Base-by-base conservation (phyloP, 2,113 vertebrate genomes). In the Neomonachus schauinslandi region DNA sequence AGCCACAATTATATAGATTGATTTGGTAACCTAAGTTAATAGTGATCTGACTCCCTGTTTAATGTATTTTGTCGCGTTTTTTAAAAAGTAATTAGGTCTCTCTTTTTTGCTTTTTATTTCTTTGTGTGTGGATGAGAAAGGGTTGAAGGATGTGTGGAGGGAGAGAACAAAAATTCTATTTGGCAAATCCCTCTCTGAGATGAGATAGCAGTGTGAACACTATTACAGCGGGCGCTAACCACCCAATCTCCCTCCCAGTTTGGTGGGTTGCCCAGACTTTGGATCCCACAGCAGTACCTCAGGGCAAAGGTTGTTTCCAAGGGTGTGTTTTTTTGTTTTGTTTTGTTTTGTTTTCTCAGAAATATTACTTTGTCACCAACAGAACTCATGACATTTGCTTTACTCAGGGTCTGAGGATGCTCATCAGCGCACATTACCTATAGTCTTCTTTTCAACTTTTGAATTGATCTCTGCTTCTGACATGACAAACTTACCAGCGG, bases 61-160 rank as follows among this genome's bases (percentile, higher is more conserved):
- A 95, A 91, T 55, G 46, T 76, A 36, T 83, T 83, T 85, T 83
- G 79, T 36, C 67, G 0, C 49, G 42, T 77, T 77, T 51, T 77
- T 77, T n/a, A 6, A 42, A 71, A 65, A 97, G 69, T 51, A 98
- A 98, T 98, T 98, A 97, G 90, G 93, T 95, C 80, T 97, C 53
- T 65, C 98, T 89, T 98, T 89, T 86, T 98, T 92, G 83, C 55
- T 97, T 97, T 65, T 97, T 86, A 94, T 97, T 97, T 93, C 94
- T 97, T 59, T 61, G 12, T 71, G 22, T 80, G 53, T 61, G 63
- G 42, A 87, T 84, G 31, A 55, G 31, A 76, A 18, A 7, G 26
- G 31, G 31, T 22, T 2, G 14, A 90, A 65, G 95, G 24, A 59
- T 24, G 0, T 49, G 5, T 69, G 51, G 12, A 71, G 71, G 63